Conservation (phyloP, 2,888 invertebrate genomes). For the Andrena flavipes region DNA sequence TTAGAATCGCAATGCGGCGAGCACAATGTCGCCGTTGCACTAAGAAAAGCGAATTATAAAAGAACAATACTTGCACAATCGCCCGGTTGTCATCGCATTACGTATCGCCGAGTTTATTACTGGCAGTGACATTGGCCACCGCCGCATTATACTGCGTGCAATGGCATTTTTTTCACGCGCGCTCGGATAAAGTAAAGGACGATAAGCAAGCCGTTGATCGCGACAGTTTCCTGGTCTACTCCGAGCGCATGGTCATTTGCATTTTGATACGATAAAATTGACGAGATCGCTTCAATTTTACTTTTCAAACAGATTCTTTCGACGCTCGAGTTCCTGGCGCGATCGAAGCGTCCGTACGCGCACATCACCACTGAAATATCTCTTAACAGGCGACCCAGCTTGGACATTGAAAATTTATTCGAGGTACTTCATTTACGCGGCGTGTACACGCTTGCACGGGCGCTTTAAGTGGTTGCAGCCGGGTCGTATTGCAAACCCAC, state of each 20-base stretch:
- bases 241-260: too few species aligned
- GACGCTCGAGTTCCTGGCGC: neutral
- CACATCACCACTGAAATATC: neutral
- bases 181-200: conserved; percentile 17
- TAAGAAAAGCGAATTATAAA: conserved; percentile 11
- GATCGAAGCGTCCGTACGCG: neutral
- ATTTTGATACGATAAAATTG: neutral
- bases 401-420: conserved; percentile 26
- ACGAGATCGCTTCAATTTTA: too few species aligned
- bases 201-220: neutral
- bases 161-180: conserved; percentile 25
- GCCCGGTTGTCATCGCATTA: conserved; percentile 49
- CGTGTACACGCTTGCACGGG: conserved; percentile 3
- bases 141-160: conserved; percentile 13
- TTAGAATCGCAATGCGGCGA: neutral
- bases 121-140: conserved; percentile 62
- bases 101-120: conserved; percentile 61
- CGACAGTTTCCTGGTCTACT: neutral
- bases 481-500: conserved; percentile 40
- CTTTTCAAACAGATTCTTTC: too few species aligned
- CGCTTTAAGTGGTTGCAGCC: conserved; percentile 34
- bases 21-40: neutral
- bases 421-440: conserved; percentile 23
- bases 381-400: neutral
- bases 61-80: conserved; percentile 49